Percentiles rank a stretch among this genome's conserved stretches.
Conservation (phyloP, 2,113 vertebrate genomes). For the Sakesphorus luctuosus region DNA sequence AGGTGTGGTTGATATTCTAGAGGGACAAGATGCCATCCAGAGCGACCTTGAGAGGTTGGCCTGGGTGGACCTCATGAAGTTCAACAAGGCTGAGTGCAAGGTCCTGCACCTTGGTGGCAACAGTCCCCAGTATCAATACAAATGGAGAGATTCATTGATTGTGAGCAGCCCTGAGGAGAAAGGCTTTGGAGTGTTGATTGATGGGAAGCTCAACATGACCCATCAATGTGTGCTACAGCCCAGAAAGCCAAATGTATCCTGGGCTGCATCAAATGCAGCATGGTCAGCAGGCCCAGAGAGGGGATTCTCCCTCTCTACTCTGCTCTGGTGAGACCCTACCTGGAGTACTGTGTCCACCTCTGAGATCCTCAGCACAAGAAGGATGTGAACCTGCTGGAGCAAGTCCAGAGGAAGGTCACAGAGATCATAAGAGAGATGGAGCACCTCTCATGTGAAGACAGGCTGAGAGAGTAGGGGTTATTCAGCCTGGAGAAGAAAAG, state of each 20-base stretch:
- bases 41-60: background rate
- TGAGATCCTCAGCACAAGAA: background rate
- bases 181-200: background rate
- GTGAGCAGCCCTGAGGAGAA: background rate
- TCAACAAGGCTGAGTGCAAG: background rate
- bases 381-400: background rate
- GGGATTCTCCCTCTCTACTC: background rate
- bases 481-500: background rate
- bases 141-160: background rate
- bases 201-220: background rate
- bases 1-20: background rate
- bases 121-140: background rate
- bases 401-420: background rate
- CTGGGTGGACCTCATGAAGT: background rate
- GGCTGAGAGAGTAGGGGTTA: background rate
- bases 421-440: background rate
- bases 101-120: background rate
- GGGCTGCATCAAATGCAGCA: background rate
- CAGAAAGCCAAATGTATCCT: background rate
- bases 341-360: no score
- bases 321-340: background rate
- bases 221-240: background rate
- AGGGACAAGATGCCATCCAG: no score
- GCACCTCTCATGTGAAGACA: background rate
- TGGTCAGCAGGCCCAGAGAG: background rate